phyloP scores from a whole-genome alignment of 2,113 vertebrate species.

The Corythaixoides concolor region DNA sequence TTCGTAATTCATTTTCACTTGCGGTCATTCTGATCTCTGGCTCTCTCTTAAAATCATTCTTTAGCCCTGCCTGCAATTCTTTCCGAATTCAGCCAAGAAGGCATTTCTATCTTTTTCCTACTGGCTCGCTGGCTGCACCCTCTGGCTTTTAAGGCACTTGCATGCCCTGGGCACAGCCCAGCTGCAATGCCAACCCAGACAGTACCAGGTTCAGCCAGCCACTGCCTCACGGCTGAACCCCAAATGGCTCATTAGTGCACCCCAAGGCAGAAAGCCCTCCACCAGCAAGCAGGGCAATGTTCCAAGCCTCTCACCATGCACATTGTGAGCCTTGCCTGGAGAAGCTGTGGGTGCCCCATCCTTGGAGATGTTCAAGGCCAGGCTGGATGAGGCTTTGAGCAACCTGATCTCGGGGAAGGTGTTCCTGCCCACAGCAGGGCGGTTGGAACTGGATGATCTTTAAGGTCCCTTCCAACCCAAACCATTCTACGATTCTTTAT shows the following conservation, averaged over 20 bases:
- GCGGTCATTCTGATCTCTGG: not conserved
- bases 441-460: too few relatives aligned
- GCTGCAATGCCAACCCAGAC: fast-evolving
- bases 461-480: too few relatives aligned
- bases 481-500: too few relatives aligned
- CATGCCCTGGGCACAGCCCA: too few relatives aligned
- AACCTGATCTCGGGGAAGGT: too few relatives aligned
- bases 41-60: not conserved
- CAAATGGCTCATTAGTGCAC: fast-evolving
- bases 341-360: too few relatives aligned
- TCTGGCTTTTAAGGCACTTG: fast-evolving
- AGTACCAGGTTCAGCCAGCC: fast-evolving
- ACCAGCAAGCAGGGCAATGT: fast-evolving
- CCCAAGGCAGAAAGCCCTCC: fast-evolving
- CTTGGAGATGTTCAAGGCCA: too few relatives aligned
- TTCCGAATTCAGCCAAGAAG: not conserved
- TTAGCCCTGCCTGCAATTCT: not conserved
- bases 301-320: not conserved
- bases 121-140: not conserved
- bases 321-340: fast-evolving
- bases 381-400: too few relatives aligned
- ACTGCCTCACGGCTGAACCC: fast-evolving
- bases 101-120: fast-evolving
- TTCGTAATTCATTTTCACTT: not conserved
- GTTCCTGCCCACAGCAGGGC: too few relatives aligned